Evolutionary conservation across 2,888 invertebrate genomes (phyloP), one percentile per base, ranked within the genome.

Genomic region (Athetis lepigone): DNA sequence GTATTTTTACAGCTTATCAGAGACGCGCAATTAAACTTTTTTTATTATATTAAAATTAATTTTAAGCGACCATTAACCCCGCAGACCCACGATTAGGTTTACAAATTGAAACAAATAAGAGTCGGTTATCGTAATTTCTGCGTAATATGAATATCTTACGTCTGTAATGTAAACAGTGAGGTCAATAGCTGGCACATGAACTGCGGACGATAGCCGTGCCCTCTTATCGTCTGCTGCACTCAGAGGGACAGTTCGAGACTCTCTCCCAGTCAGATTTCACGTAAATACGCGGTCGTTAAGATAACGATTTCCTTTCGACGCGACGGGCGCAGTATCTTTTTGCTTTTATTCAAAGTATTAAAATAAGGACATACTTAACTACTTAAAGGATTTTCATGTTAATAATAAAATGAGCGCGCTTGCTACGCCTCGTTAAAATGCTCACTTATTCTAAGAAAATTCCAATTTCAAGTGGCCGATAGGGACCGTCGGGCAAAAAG

Each of bases 161-260:
- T 80, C 70, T 83, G 81, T 80, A 82, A 87, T 90, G 93, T 93
- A 92, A 93, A 92, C 93, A 92, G 87, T 78, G 87, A 83, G 94
- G 92, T 93, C 93, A 90, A 92, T 92, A 93, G 92, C 94, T 94
- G 94, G 92, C 94, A 89, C 85, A 87, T 93, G 94, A 92, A 91
- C 93, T 85, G 78, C 60, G 79, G 75, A 60, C 80, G 92, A 93
- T 92, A 93, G 86, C 82, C 85, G 79, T 78, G 87, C 75, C 85
- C 88, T 81, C 87, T 92, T 94, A 94, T 94, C 93, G 90, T 85
- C 79, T 90, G 81, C 82, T 89, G 92, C 91, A 89, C 91, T 90
- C 88, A 70, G 70, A 84, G 88, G 88, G 90, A 89, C 92, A 88
- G 88, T 86, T 87, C 87, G 88, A 90, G 87, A 86, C 83, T 85